A percentile compares a stretch with the other conserved stretches of the same genome.
These are phyloP conservation scores for Columbina picui DNA, from an alignment of 2,113 vertebrate species.

Conservation along the genomic window DNA sequence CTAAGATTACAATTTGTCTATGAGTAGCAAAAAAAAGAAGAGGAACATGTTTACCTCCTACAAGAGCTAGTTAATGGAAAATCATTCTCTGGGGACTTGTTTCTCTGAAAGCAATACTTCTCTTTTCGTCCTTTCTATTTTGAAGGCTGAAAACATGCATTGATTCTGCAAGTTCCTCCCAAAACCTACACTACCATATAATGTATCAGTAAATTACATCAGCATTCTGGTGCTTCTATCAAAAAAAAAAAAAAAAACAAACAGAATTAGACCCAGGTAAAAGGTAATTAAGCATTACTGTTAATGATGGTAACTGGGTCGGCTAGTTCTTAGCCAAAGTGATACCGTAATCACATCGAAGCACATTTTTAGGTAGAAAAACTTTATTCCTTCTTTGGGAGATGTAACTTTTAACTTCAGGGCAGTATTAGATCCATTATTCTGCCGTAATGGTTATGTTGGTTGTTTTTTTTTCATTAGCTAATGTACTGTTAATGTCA, in stretches of 20 bases:
- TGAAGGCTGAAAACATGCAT: not conserved
- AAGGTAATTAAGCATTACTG: not conserved
- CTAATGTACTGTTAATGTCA: constrained; percentile 52
- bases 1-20: not conserved
- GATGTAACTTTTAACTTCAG: not conserved
- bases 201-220: not conserved
- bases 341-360: not conserved
- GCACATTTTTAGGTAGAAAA: not conserved
- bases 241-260: not conserved
- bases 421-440: not conserved
- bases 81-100: not conserved
- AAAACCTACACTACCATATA: not conserved
- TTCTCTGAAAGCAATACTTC: not conserved
- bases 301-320: not conserved
- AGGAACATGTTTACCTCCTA: not conserved
- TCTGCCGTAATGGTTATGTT: not conserved
- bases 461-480: not conserved
- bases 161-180: not conserved
- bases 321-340: not conserved
- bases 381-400: not conserved
- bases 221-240: accelerated
- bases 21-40: not conserved
- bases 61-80: not conserved
- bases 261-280: not conserved
- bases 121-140: not conserved